Evolutionary conservation across 2,888 invertebrate genomes (phyloP).

Genomic region (Nephrotoma guestfalica): DNA sequence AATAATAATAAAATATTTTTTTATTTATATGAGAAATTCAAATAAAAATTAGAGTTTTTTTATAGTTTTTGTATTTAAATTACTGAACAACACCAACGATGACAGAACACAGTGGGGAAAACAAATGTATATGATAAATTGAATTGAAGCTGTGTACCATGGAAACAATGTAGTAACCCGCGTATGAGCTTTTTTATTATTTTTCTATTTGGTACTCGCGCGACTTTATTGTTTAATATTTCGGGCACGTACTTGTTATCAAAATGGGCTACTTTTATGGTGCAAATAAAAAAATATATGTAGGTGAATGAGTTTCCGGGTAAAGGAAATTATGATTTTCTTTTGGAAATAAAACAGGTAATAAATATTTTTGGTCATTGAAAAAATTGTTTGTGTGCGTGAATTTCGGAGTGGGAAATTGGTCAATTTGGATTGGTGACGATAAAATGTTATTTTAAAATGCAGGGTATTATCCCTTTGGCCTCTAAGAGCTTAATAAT

Average conservation of each 20-base stretch:
- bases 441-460: too few relatives aligned
- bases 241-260: neutral
- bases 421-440: too few relatives aligned
- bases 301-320: neutral
- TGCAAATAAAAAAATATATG: neutral
- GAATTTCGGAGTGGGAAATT: too few relatives aligned
- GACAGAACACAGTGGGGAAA: neutral
- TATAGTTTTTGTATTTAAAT: neutral
- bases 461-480: too few relatives aligned
- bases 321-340: neutral
- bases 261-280: neutral
- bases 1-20: neutral
- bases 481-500: too few relatives aligned
- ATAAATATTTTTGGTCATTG: neutral
- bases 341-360: neutral
- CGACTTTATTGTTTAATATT: neutral
- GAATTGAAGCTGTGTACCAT: neutral
- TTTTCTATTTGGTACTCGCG: neutral
- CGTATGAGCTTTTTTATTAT: neutral
- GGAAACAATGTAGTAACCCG: neutral
- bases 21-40: neutral
- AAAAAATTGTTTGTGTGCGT: neutral
- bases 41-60: constrained; percentile 1
- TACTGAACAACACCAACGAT: neutral
- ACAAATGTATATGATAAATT: neutral